Base-by-base conservation (phyloP, 2,888 invertebrate species). In the Agrypnus murinus region DNA sequence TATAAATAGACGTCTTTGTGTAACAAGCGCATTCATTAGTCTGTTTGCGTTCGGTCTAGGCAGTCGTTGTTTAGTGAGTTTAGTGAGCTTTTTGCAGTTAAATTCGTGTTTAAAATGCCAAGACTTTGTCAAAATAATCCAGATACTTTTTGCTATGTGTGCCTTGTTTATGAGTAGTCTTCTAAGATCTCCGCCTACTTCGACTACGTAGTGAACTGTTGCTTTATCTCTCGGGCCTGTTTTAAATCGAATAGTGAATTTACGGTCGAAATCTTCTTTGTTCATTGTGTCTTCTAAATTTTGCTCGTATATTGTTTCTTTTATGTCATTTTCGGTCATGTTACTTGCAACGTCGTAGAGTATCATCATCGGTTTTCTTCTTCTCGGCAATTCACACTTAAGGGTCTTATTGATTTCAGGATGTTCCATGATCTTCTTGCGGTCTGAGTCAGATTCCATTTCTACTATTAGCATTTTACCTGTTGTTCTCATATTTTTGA, bases 191-290 rank as follows among this genome's bases (percentile, higher is more conserved):
- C 17, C 12, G 6, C 38, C 4, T 0, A 59, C 55, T 17, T 71
- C 71, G 4, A 17, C 48, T 5, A 71, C 68, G 0, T 48, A 9
- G 53, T 71, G 67, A 1, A 64, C 71, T 8, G 64, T 63, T 1
- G 32, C 14, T 43, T 48, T 69, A 4, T 36, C 48, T 17, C 46
- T 34, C 1, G 69, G 67, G 10, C 64, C 71, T 0, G 71, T 59
- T 38, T 34, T 64, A 40, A 71, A 71, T 25, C 55, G 7, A 2
- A 69, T 36, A 6, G 32, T 15, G 32, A 71, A 66, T 10, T 34
- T 15, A 1, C 32, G 5, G 3, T 62, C n/a, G 40, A 67, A 71
- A 0, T 34, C 53, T 4, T 59, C 25, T 31, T 58, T 43, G 1
- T 2, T 31, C 0, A 64, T 31, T 32, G 7, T n/a, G 5, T 50